These are phyloP conservation scores for Ptychodera flava DNA, from an alignment of 35 echinoderm and acorn worm genomes.

Conservation along the genomic window DNA sequence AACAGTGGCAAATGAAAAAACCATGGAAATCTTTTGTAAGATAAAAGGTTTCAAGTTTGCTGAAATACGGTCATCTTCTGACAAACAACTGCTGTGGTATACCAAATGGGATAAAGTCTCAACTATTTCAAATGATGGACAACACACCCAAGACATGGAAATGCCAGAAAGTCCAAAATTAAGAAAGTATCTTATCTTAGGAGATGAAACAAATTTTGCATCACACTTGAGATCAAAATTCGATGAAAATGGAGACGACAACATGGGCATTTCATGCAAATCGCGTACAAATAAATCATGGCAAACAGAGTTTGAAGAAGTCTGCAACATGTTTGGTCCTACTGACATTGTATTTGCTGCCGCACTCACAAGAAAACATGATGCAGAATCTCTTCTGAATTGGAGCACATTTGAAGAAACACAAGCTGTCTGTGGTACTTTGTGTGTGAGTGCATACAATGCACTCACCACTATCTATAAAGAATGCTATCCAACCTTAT, in stretches of 20 bases:
- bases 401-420: background rate
- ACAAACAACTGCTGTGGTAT: background rate
- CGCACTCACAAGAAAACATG: background rate
- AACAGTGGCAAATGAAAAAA: background rate
- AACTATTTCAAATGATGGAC: background rate
- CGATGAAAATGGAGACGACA: background rate
- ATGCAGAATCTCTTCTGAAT: background rate
- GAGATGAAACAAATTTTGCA: background rate
- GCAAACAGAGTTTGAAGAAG: background rate
- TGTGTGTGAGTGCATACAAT: conserved; percentile 7
- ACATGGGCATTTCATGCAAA: background rate
- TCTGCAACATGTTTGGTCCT: background rate
- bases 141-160: background rate
- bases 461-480: background rate
- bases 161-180: background rate
- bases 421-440: background rate
- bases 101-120: background rate
- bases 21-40: background rate
- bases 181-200: background rate
- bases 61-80: background rate
- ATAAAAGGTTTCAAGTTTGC: background rate
- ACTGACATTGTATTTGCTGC: too few relatives aligned
- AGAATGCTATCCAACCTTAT: background rate
- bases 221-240: background rate
- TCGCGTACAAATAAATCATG: background rate